phyloP scores from a whole-genome alignment of 2,113 vertebrate genomes.

The Dicrurus megarhynchus region DNA sequence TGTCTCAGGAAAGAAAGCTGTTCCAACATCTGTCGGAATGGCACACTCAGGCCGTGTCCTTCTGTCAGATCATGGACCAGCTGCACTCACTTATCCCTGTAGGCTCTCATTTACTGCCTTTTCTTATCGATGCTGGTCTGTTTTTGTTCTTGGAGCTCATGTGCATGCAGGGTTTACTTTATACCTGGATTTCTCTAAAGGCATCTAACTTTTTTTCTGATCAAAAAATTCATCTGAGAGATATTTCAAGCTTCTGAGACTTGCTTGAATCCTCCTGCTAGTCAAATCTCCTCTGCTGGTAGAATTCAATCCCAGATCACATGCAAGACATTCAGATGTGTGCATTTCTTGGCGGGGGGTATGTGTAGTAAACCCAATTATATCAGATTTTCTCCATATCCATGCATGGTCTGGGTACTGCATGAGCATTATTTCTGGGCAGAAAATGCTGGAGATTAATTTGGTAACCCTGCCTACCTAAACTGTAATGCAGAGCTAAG shows the following conservation, averaged over 20 bases:
- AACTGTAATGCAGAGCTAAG: not conserved
- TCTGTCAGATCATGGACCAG: not conserved
- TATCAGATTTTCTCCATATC: not conserved
- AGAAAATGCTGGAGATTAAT: not conserved
- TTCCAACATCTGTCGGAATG: not conserved
- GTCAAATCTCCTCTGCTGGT: not conserved
- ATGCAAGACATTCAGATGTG: not conserved
- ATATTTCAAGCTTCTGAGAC: not conserved
- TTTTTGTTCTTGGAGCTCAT: not conserved
- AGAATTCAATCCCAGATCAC: not conserved
- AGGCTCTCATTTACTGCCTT: not conserved
- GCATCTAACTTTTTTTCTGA: not conserved
- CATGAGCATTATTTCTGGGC: not conserved
- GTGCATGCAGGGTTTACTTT: not conserved
- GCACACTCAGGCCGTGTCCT: not conserved
- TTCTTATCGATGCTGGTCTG: accelerated
- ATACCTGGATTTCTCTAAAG: not conserved
- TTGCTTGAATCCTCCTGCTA: not conserved
- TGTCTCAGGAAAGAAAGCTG: not conserved
- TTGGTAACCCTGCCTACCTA: not conserved
- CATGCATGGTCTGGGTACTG: not conserved
- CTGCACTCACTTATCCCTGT: not conserved
- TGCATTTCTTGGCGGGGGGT: not conserved
- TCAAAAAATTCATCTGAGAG: not conserved
- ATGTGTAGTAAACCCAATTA: not conserved